Evolutionary conservation across 1,140 invertebrate genomes (phyloP), one percentile per base, ranked within the genome.

Genomic region (Coenobita brevimanus): DNA sequence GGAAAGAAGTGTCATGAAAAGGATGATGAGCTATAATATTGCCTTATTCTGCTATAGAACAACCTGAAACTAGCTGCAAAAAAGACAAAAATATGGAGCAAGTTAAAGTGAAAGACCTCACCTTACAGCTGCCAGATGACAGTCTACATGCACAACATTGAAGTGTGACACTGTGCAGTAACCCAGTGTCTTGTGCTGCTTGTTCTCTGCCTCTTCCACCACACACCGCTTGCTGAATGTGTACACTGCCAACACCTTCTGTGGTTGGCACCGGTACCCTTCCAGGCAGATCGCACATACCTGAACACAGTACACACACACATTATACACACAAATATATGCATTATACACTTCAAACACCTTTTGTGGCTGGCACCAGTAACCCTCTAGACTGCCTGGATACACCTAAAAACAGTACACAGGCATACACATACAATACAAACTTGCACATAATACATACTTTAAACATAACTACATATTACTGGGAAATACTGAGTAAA

Each of bases 251-350:
- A 99, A 93, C 27, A 98, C 97, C 94, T 93, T 93, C 17, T 90
- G 91, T 2, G 92, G 92, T 79, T 92, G 92, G 54, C 88, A 90
- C 15, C 97, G 97, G 92, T 99, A 99, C 1, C 98, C 98, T 93
- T 99, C 98, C 46, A 98, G 95, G 92, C 98, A 99, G 91, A 99
- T 99, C 90, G 98, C 99, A 93, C 98, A 99, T 0, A 98, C 96
- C n/a, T 98, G 93, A 15, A 27, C 24, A 54, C 6, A 41, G 43
- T 62, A 67, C 24, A 46, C 21, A 86, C 15, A 36, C 41, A 50
- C 38, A 73, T 33, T 33, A 73, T 24, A 50, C n/a, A 67, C 17
- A 30, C 21, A 57, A 30, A n/a, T 50, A 24, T 17, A 38, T n/a
- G n/a, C n/a, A n/a, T n/a, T n/a, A n/a, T n/a, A n/a, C n/a, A n/a